Evolutionary conservation across 2,797 vertebrate species (phyloP).

Genomic region (Macropus fuliginosus): DNA sequence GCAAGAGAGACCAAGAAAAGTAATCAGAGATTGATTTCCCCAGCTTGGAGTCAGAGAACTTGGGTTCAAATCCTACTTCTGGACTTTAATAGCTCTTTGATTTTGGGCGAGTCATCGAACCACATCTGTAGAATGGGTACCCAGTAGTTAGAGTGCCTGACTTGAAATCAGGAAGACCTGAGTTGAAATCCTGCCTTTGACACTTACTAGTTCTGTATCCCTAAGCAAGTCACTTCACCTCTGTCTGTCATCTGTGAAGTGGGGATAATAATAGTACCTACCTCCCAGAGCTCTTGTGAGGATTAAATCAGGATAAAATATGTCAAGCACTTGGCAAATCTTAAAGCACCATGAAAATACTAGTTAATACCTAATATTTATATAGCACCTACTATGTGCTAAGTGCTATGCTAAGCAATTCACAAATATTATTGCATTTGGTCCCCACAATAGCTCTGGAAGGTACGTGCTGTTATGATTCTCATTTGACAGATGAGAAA

Average conservation of each 20-base stretch:
- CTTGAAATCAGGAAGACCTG: not conserved
- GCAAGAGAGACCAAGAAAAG: constrained; percentile 57
- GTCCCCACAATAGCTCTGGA: not conserved
- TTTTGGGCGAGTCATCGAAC: not conserved
- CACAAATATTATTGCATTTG: not conserved
- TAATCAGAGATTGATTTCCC: not conserved
- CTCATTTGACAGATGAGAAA: not conserved
- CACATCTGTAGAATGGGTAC: not conserved
- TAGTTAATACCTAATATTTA: not conserved
- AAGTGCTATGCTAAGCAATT: not conserved
- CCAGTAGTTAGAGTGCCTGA: not conserved
- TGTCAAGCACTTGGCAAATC: not conserved
- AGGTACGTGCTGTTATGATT: not conserved
- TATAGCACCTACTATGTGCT: not conserved
- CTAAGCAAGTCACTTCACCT: not conserved
- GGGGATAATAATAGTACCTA: not conserved
- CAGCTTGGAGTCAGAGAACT: not conserved
- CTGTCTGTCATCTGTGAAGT: not conserved
- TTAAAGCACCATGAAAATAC: not conserved
- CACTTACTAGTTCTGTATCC: not conserved
- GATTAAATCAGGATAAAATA: not conserved
- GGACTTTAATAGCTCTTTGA: not conserved
- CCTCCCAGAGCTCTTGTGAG: not conserved
- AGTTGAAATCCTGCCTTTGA: not conserved
- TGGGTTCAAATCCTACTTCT: not conserved